A percentile compares a stretch with the other conserved stretches of the same genome.
Evolutionary conservation across 2,113 vertebrate genomes (phyloP).

Genomic region (Callorhinus ursinus): DNA sequence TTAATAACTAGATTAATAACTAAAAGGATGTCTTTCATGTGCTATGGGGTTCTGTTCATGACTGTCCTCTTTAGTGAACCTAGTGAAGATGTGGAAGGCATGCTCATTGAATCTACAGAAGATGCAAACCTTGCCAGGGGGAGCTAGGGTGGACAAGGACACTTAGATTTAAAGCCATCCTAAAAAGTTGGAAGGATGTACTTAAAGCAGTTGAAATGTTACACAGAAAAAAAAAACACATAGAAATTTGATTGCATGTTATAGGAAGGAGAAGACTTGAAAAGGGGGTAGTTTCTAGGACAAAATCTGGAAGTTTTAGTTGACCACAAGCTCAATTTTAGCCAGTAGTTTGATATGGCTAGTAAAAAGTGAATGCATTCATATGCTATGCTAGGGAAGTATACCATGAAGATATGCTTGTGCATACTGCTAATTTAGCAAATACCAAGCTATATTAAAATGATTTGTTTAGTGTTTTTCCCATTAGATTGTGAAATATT

Average conservation of each 20-base stretch:
- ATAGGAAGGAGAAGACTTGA: background rate
- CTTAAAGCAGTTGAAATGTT: background rate
- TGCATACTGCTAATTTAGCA: constrained; percentile 17
- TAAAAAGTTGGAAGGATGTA: background rate
- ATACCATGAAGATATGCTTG: background rate
- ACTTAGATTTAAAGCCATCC: background rate
- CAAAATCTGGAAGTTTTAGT: constrained; percentile 21
- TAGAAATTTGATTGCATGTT: background rate
- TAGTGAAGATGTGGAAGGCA: background rate
- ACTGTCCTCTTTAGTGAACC: background rate
- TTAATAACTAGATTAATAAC: constrained; percentile 12
- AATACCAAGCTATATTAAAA: constrained; percentile 51
- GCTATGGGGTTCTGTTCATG: background rate
- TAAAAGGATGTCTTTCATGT: background rate
- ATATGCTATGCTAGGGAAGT: background rate
- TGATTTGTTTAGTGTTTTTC: constrained; percentile 28
- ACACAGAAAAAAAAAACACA: background rate
- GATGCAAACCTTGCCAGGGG: background rate
- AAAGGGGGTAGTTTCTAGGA: background rate
- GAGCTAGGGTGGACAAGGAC: background rate
- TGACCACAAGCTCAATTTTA: background rate
- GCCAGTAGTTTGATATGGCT: background rate
- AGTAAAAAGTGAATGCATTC: background rate
- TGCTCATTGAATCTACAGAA: background rate
- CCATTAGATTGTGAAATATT: constrained; percentile 33